Conservation (phyloP, 2,113 vertebrate species). For the Crypturellus undulatus region DNA sequence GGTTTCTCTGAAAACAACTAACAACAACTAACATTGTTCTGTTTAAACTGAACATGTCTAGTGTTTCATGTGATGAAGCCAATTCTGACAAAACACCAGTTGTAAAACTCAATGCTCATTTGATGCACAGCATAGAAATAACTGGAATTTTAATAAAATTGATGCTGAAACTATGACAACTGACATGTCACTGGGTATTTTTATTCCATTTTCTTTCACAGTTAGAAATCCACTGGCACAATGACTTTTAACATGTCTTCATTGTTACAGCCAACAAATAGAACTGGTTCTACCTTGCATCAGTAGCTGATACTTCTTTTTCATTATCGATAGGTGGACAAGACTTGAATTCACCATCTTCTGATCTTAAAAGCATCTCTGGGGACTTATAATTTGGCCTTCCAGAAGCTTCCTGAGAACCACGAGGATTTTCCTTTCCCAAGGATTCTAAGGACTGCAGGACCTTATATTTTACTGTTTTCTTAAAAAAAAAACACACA, state of each 20-base stretch:
- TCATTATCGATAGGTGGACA: not conserved
- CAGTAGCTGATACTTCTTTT: constrained; percentile 5
- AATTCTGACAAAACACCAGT: not conserved
- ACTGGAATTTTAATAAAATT: not conserved
- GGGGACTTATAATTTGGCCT: not conserved
- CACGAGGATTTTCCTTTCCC: constrained; percentile 11
- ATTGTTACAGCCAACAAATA: not conserved
- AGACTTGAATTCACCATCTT: not conserved
- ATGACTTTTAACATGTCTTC: not conserved
- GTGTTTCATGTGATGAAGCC: not conserved
- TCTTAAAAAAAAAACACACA: constrained; percentile 38
- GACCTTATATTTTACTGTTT: constrained; percentile 2
- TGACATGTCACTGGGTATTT: not conserved
- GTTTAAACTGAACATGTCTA: not conserved
- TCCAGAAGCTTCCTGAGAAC: not conserved
- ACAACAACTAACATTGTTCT: not conserved
- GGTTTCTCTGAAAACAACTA: not conserved
- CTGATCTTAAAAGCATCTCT: not conserved
- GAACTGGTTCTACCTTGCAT: constrained; percentile 51
- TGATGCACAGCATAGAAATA: not conserved
- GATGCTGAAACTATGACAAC: not conserved
- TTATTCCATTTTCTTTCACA: not conserved
- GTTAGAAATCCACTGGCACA: not conserved
- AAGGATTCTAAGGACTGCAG: not conserved
- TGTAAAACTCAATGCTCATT: not conserved